phyloP scores from a whole-genome alignment of 2,113 vertebrate species.

The Mormyrus lacerda region DNA sequence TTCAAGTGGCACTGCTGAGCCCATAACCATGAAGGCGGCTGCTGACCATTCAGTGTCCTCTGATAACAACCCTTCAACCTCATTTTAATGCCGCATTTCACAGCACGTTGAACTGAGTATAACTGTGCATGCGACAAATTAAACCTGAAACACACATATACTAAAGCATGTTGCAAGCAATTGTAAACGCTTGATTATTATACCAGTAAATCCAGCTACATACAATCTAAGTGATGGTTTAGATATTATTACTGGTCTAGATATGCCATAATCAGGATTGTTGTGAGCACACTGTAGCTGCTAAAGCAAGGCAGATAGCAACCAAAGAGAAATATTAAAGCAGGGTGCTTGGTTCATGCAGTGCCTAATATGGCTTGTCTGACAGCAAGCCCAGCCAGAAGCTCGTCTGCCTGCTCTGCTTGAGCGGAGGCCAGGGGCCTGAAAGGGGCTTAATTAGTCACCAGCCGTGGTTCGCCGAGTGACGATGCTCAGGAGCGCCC shows the following conservation, averaged over 20 bases:
- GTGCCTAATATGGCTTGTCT: neutral
- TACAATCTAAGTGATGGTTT: neutral
- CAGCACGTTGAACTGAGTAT: neutral
- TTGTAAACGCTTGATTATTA: neutral
- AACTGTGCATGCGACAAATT: neutral
- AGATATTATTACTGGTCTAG: neutral
- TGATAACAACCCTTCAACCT: neutral
- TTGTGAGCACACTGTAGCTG: neutral
- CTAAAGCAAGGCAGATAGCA: neutral
- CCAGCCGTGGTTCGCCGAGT: neutral
- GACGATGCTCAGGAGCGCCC: neutral
- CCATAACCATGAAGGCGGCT: neutral
- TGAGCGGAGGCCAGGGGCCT: neutral
- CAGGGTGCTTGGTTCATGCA: neutral
- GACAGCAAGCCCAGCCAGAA: neutral
- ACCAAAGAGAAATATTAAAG: neutral
- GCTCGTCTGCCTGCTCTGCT: neutral
- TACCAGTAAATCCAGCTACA: neutral
- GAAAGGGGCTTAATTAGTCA: neutral
- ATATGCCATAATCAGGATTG: neutral
- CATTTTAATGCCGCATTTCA: neutral
- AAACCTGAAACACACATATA: neutral
- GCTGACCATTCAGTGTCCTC: neutral
- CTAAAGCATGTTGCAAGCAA: neutral
- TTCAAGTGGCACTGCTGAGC: neutral